Conservation (phyloP, 1,140 invertebrate species). For the Drosophila pruinosa region DNA sequence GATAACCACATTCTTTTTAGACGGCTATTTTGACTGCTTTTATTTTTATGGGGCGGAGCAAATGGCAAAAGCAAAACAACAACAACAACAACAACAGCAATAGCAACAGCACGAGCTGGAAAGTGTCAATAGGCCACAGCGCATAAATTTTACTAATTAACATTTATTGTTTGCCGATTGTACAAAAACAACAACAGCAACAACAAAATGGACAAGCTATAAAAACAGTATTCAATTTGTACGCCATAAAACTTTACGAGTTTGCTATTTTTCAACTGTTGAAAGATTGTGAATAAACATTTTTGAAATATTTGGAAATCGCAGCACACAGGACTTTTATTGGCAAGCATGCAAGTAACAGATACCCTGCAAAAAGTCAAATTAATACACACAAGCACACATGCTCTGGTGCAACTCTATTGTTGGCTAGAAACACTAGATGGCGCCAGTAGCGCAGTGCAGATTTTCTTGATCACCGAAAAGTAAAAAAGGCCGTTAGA, state of each 20-base stretch:
- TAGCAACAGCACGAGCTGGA: constrained; percentile 10
- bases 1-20: constrained; percentile 35
- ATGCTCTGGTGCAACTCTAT: neutral
- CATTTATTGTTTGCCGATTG: constrained; percentile 74
- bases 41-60: constrained; percentile 27
- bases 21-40: constrained; percentile 27
- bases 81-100: neutral
- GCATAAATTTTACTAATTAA: constrained; percentile 78
- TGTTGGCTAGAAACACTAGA: neutral
- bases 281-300: neutral
- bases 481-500: too few relatives aligned
- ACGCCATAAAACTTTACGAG: constrained; percentile 64
- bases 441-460: neutral
- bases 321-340: neutral
- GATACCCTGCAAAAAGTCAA: too few relatives aligned
- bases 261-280: constrained; percentile 44
- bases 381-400: too few relatives aligned
- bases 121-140: constrained; percentile 69
- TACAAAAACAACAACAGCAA: constrained; percentile 30
- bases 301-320: neutral
- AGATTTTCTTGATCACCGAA: too few relatives aligned
- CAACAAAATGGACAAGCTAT: constrained; percentile 29
- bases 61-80: constrained; percentile 31
- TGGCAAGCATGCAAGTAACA: neutral
- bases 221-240: constrained; percentile 68